Percentiles rank a stretch among this genome's conserved stretches.
Conservation (phyloP, 2,797 vertebrate species). For the Pantherophis alleghaniensis region DNA sequence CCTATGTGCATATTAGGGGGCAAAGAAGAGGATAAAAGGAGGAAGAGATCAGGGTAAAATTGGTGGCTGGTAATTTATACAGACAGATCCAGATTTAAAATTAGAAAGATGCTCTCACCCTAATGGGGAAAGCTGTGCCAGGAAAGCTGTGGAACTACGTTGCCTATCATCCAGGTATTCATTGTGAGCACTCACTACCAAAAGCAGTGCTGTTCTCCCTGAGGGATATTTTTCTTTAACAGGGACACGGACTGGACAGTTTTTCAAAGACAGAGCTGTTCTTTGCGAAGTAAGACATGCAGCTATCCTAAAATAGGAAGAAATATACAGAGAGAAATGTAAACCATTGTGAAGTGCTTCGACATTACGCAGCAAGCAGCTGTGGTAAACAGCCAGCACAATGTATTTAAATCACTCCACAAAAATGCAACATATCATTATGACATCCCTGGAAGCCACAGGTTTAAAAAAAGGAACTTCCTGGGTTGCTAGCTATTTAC, state of each 20-base stretch:
- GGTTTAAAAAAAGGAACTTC: constrained; percentile 16
- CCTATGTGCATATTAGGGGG: background rate
- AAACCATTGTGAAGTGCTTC: background rate
- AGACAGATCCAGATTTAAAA: background rate
- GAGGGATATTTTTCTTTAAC: background rate
- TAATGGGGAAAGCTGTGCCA: background rate
- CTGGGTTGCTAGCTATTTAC: background rate
- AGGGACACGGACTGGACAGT: background rate
- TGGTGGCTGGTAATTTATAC: background rate
- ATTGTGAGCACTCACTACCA: background rate
- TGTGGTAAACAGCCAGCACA: background rate
- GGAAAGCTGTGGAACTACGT: background rate
- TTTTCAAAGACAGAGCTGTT: background rate
- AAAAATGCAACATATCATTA: constrained; percentile 15
- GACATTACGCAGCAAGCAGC: background rate
- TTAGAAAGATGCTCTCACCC: background rate
- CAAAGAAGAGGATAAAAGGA: background rate
- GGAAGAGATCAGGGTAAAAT: background rate
- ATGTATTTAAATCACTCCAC: background rate
- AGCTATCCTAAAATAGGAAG: background rate
- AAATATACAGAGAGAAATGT: background rate
- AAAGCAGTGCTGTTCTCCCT: background rate
- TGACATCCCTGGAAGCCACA: constrained; percentile 4
- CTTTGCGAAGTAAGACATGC: background rate
- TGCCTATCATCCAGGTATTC: background rate